Evolutionary conservation across 2,888 invertebrate species (phyloP), one percentile per base, ranked within the genome.

Genomic region (Sympetrum striolatum): DNA sequence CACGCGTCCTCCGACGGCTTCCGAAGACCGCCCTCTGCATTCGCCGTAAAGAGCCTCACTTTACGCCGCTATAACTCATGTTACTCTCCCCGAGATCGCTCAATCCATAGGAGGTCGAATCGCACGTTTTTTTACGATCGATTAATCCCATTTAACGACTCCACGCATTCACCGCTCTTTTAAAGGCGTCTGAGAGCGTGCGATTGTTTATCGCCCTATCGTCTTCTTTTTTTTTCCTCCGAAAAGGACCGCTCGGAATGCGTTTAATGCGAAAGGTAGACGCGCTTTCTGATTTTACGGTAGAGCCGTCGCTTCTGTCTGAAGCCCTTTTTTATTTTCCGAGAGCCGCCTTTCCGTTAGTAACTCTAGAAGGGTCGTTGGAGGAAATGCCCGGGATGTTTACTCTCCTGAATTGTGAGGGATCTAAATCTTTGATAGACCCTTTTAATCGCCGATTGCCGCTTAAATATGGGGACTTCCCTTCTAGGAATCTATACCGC

Each of bases 21-120:
- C 81, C 53, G 25, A 44, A n/a, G 64, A n/a, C 64, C 10, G 25
- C 53, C 53, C 53, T 12, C n/a, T 48, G n/a, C 81, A 31, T 81
- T 81, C 8, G 81, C 81, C 81, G 53, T 81, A 81, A 81, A 81
- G 48, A 48, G 81, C 81, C 48, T 81, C 53, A 81, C 81, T 81
- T 81, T 81, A 81, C 81, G 81, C 48, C 81, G 48, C 81, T 48
- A 81, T 81, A 81, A 81, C 81, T 81, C 81, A 81, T 81, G 81
- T 81, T 81, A 48, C 81, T 81, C 81, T 81, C 53, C 53, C 81
- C 14, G 12, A 6, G 31, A 48, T 39, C 81, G 37, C 80, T 44
- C 80, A 12, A 39, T 80, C 80, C n/a, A 22, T n/a, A 22, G 14
- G 12, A 35, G n/a, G 37, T n/a, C n/a, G 5, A 12, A 35, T 25